These are phyloP conservation scores for Cranoglanis bouderius DNA, from an alignment of 2,113 vertebrate genomes.

Conservation along the genomic window DNA sequence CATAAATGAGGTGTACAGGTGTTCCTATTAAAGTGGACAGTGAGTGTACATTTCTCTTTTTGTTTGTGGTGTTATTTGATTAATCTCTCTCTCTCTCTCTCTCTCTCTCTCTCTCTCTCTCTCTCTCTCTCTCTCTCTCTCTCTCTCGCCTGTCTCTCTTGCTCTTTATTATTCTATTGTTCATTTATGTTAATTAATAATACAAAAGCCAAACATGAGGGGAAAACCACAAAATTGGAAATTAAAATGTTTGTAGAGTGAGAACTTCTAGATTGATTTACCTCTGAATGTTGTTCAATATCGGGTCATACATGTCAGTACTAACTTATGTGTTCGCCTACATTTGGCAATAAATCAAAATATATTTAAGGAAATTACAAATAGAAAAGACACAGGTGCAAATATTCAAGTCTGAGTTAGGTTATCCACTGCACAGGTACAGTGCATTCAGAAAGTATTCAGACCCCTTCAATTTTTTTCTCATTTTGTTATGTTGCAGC, in stretches of 20 bases:
- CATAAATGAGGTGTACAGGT: background rate
- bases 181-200: constrained; percentile 34
- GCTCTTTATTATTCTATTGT: background rate
- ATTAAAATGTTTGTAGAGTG: constrained; percentile 9
- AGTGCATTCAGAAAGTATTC: background rate
- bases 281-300: background rate
- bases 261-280: background rate
- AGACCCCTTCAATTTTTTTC: too few species aligned
- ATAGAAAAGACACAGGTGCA: background rate
- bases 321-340: background rate
- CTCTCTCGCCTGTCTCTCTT: background rate
- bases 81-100: too few species aligned
- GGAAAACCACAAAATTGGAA: background rate
- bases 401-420: background rate
- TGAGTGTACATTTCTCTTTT: background rate
- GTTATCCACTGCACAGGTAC: background rate
- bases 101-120: background rate
- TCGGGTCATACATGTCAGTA: background rate
- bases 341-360: background rate
- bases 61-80: background rate
- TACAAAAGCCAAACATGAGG: constrained; percentile 6
- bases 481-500: too few species aligned
- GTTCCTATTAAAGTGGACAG: background rate
- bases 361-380: background rate
- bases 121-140: background rate